Conservation (phyloP, 2,888 invertebrate species). For the Dicyrtomina minuta region DNA sequence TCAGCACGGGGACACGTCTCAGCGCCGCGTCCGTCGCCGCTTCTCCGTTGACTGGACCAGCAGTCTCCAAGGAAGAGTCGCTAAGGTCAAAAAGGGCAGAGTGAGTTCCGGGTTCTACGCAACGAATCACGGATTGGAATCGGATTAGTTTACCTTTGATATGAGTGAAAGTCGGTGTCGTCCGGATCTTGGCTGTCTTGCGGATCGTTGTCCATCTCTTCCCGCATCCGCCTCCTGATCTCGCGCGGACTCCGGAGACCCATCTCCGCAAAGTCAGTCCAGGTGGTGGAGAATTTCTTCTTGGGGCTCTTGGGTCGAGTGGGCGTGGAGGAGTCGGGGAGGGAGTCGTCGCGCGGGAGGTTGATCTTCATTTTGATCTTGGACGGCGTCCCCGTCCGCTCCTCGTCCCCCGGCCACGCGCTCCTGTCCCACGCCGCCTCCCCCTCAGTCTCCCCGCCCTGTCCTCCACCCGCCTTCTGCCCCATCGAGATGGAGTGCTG, state of each 20-base stretch:
- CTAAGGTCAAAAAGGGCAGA: constrained; percentile 55
- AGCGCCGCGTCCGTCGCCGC: too few relatives aligned
- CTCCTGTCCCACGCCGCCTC: constrained; percentile 8
- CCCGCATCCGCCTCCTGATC: constrained; percentile 58
- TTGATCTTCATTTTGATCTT: constrained; percentile 71
- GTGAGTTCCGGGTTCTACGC: too few relatives aligned
- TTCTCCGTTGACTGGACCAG: constrained; percentile 58
- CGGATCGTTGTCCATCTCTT: too few relatives aligned
- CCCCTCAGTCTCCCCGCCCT: too few relatives aligned
- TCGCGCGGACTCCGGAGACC: constrained; percentile 62
- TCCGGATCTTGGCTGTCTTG: too few relatives aligned
- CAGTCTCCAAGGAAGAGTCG: constrained; percentile 57
- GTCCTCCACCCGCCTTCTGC: neutral
- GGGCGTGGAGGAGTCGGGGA: constrained; percentile 47
- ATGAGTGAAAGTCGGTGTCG: constrained; percentile 52
- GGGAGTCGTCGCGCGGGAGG: constrained; percentile 65
- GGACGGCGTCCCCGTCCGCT: constrained; percentile 56
- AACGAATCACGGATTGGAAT: too few relatives aligned
- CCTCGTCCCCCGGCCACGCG: constrained; percentile 50
- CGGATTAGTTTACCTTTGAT: constrained; percentile 54
- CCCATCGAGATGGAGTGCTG: constrained; percentile 50
- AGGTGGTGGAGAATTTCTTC: constrained; percentile 59
- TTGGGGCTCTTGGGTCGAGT: constrained; percentile 58
- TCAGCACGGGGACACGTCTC: too few relatives aligned
- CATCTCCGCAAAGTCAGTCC: constrained; percentile 58